These are phyloP conservation scores for Cheilinus undulatus DNA, from an alignment of 2,113 vertebrate species.

Conservation along the genomic window DNA sequence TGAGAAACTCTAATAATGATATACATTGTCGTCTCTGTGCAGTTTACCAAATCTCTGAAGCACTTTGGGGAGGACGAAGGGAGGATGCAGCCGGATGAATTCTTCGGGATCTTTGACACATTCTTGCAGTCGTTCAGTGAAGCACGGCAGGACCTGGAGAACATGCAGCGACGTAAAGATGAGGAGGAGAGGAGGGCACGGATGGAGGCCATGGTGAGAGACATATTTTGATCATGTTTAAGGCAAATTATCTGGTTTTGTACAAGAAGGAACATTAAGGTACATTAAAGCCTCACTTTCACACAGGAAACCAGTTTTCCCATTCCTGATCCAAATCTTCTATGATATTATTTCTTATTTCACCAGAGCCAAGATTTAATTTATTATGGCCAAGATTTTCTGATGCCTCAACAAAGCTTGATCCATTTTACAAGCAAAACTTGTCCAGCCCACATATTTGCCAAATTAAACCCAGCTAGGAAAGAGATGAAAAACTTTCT, in stretches of 20 bases:
- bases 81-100: slow-evolving; percentile 95
- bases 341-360: no score
- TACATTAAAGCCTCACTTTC: no score
- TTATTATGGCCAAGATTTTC: no score
- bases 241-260: neutral
- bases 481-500: no score
- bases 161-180: slow-evolving; percentile 94
- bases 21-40: slow-evolving; percentile 11
- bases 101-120: slow-evolving; percentile 97
- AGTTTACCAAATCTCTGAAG: slow-evolving; percentile 93
- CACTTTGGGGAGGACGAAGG: slow-evolving; percentile 94
- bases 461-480: no score
- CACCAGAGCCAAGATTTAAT: no score
- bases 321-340: no score
- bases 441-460: no score
- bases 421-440: no score
- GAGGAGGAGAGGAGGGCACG: slow-evolving; percentile 94
- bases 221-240: neutral
- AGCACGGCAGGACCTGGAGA: slow-evolving; percentile 94
- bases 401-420: no score
- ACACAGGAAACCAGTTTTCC: no score
- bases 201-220: slow-evolving; percentile 95
- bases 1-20: neutral
- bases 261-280: no score
- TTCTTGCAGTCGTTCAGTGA: slow-evolving; percentile 95